Evolutionary conservation across 2,888 invertebrate genomes (phyloP).

Genomic region (Andrena minutula): DNA sequence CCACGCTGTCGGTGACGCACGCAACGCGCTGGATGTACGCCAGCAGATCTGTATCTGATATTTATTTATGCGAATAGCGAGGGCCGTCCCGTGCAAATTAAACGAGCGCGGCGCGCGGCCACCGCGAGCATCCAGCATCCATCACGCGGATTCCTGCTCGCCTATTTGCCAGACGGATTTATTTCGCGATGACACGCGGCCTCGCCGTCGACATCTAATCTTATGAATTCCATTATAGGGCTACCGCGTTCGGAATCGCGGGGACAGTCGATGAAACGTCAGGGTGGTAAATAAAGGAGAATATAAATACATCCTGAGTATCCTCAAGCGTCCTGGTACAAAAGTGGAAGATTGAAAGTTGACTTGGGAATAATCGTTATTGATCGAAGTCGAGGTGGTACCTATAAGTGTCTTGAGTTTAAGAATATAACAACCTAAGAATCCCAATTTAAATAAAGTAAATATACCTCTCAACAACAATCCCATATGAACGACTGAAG

Average conservation of each 20-base stretch:
- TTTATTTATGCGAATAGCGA: conserved; percentile 58
- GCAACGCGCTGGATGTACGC: conserved; percentile 35
- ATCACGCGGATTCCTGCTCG: conserved; percentile 15
- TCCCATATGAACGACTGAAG: too few relatives aligned
- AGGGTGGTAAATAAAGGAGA: background rate
- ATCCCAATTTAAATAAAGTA: too few relatives aligned
- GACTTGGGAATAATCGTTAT: too few relatives aligned
- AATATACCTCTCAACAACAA: too few relatives aligned
- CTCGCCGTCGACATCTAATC: conserved; percentile 25
- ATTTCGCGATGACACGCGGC: conserved; percentile 38
- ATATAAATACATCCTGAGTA: too few relatives aligned
- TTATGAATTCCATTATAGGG: background rate
- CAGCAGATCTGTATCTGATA: conserved; percentile 58
- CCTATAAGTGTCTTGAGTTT: too few relatives aligned
- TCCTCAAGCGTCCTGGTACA: too few relatives aligned
- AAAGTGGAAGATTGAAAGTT: too few relatives aligned
- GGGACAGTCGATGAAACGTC: background rate
- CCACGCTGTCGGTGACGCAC: conserved; percentile 29
- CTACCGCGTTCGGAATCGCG: background rate
- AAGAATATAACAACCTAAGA: too few relatives aligned
- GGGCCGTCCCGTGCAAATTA: conserved; percentile 31
- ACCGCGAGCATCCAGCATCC: conserved; percentile 24
- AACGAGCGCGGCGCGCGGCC: conserved; percentile 26
- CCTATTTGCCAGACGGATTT: conserved; percentile 12
- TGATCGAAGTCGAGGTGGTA: too few relatives aligned